Evolutionary conservation across 2,797 vertebrate genomes (phyloP), one percentile per base, ranked within the genome.

Genomic region (Forpus xanthops): DNA sequence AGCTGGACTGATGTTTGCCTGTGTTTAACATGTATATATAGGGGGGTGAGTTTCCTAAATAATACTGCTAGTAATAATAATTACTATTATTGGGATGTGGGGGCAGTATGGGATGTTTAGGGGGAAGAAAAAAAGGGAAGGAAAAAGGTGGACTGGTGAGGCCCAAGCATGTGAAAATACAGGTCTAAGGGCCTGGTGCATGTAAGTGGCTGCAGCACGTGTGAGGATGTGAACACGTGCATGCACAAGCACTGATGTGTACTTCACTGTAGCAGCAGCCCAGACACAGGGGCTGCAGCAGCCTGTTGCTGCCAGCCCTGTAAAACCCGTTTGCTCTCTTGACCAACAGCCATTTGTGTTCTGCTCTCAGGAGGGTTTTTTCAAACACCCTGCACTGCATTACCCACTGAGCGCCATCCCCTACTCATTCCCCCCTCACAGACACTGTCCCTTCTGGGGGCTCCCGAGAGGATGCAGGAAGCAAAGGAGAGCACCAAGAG

Each of bases 211-310:
- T 41, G 35, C 35, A 66, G 31, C 2, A 5, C 35, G 15, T 35
- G 11, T 14, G 20, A n/a, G 31, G 55, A 16, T 1, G 1, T 8
- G 8, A 6, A 45, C n/a, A 45, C 4, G 5, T 1, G 6, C 5
- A 1, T 8, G 5, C 24, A 16, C 11, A 8, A 42, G 55, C 35
- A 79, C 61, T 52, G 33, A 4, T 15, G 2, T 12, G 33, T 10
- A 52, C 13, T 24, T 8, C 9, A 1, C 4, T 8, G 13, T 18
- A 50, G 56, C 52, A 78, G 21, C 20, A 3, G 10, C 33, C 30
- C 5, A 1, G 2, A 33, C 64, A 25, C 16, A 12, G 17, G 28
- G 12, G 35, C 65, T 67, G 31, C 4, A 9, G 31, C 33, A 79
- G 27, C 42, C 52, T 27, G 42, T 33, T 15, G 30, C 20, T 23